Evolutionary conservation across 2,888 invertebrate genomes (phyloP).

Genomic region (Lepetodrilus schrolli): DNA sequence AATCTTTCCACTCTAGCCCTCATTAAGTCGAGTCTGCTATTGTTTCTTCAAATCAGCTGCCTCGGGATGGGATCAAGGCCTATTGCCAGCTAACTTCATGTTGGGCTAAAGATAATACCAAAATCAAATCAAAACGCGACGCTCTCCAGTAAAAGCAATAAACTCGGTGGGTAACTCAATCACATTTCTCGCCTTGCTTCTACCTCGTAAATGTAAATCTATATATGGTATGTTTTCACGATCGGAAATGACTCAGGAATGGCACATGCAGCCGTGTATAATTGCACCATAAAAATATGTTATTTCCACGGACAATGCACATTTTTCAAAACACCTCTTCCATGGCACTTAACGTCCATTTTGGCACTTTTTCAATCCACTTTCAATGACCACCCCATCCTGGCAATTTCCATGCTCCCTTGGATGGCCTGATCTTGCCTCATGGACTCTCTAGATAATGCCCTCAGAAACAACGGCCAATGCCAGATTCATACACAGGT

Average conservation of each 20-base stretch:
- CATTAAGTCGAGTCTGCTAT: not conserved
- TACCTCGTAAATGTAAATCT: constrained; percentile 5
- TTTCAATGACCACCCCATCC: too few species aligned
- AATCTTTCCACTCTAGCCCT: not conserved
- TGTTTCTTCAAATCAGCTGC: constrained; percentile 11
- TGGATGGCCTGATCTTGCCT: not conserved
- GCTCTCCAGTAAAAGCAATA: constrained; percentile 20
- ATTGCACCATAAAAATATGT: too few species aligned
- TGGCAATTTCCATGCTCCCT: not conserved
- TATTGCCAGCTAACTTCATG: constrained; percentile 6
- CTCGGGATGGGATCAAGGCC: not conserved
- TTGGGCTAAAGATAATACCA: not conserved
- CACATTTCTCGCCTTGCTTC: not conserved
- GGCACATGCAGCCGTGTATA: not conserved
- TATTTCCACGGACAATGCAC: not conserved
- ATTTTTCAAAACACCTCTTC: not conserved
- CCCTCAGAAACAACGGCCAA: constrained; percentile 4
- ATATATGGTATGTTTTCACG: not conserved
- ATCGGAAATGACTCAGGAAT: not conserved
- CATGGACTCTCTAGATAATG: not conserved
- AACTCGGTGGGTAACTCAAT: constrained; percentile 5
- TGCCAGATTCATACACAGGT: constrained; percentile 15
- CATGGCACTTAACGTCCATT: too few species aligned
- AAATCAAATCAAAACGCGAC: constrained; percentile 26
- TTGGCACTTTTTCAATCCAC: too few species aligned